phyloP scores from a whole-genome alignment of 1,140 invertebrate species.

The Bombyx mandarina region DNA sequence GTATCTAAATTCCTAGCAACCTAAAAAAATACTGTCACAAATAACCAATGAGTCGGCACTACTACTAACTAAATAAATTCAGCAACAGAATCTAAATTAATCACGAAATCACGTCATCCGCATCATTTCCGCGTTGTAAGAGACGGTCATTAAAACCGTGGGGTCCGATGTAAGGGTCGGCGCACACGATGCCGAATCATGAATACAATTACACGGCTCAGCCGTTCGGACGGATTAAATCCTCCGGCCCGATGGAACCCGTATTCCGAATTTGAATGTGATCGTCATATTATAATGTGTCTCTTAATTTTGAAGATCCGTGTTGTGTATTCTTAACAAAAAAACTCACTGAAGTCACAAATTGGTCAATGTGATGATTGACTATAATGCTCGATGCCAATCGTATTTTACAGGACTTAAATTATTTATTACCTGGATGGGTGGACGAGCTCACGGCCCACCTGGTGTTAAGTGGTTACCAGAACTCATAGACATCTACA shows the following conservation, averaged over 20 bases:
- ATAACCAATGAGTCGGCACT: background rate
- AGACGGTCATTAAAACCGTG: constrained; percentile 48
- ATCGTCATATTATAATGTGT: constrained; percentile 6
- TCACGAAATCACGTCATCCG: constrained; percentile 32
- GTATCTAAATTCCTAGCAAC: too few species aligned
- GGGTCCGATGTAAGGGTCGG: constrained; percentile 33
- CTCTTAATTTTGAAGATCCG: background rate
- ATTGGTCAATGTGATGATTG: too few species aligned
- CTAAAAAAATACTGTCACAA: too few species aligned
- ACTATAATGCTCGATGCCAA: too few species aligned
- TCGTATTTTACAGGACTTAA: too few species aligned
- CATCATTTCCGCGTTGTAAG: constrained; percentile 45
- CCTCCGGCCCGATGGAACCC: constrained; percentile 41
- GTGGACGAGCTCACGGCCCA: too few species aligned
- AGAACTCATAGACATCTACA: too few species aligned
- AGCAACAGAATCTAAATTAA: constrained; percentile 9
- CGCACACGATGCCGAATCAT: constrained; percentile 37
- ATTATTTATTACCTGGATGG: too few species aligned
- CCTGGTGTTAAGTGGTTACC: too few species aligned
- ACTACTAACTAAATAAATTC: background rate
- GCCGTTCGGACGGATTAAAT: constrained; percentile 50
- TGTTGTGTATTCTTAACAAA: too few species aligned
- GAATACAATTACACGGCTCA: constrained; percentile 56
- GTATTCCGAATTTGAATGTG: constrained; percentile 12
- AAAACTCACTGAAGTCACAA: too few species aligned